phyloP scores from a whole-genome alignment of 2,888 invertebrate species.

The Synanthedon myopaeformis region DNA sequence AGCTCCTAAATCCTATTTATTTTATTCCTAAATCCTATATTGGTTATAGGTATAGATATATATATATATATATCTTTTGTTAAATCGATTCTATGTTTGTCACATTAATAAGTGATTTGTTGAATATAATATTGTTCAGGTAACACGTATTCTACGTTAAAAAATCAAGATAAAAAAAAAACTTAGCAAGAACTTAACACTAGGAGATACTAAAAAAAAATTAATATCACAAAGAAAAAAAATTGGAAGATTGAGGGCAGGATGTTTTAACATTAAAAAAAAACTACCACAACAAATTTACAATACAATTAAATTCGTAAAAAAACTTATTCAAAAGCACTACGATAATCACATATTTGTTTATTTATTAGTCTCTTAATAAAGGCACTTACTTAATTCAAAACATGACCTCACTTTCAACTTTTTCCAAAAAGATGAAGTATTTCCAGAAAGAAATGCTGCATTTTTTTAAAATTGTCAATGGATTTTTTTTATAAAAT shows the following conservation, averaged over 20 bases:
- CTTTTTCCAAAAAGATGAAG: too few species aligned
- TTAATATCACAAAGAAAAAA: slow-evolving; percentile 31
- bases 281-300: neutral
- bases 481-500: too few species aligned
- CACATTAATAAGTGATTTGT: too few species aligned
- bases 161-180: neutral
- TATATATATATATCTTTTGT: too few species aligned
- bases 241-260: slow-evolving; percentile 30
- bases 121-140: too few species aligned
- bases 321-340: neutral
- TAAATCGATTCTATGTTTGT: too few species aligned
- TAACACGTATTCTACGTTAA: neutral
- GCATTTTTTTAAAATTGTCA: too few species aligned
- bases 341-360: neutral
- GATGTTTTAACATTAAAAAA: neutral
- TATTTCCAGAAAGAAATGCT: too few species aligned
- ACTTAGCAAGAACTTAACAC: slow-evolving; percentile 4
- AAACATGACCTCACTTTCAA: too few species aligned
- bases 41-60: too few species aligned
- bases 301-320: neutral
- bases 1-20: too few species aligned
- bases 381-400: neutral
- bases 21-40: too few species aligned
- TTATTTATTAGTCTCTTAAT: neutral
- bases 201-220: slow-evolving; percentile 7